phyloP scores from a whole-genome alignment of 2,113 vertebrate genomes.

The Xiphophorus maculatus region DNA sequence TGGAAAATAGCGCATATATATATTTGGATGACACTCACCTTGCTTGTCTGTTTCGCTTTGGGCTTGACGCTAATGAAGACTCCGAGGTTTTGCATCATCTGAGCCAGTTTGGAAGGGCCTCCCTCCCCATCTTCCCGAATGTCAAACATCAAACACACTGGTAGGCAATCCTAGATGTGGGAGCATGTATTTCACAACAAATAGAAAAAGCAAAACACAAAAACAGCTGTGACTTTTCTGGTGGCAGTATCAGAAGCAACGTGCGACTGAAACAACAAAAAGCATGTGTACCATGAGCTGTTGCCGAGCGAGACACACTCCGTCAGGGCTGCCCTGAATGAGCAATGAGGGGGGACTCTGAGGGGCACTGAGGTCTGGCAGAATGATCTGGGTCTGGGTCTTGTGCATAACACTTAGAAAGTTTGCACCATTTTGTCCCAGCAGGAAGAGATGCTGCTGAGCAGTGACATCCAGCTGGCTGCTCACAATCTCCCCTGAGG shows the following conservation, averaged over 20 bases:
- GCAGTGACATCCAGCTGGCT: constrained; percentile 83
- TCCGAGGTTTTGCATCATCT: constrained; percentile 83
- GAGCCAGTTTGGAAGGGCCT: constrained; percentile 72
- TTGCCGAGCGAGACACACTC: constrained; percentile 81
- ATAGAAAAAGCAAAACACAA: neutral
- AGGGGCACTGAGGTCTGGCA: constrained; percentile 80
- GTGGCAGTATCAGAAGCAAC: neutral
- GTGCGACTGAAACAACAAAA: neutral
- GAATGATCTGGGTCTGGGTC: constrained; percentile 83
- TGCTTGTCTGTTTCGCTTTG: constrained; percentile 82
- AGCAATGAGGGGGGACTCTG: constrained; percentile 78
- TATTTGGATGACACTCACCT: constrained; percentile 61
- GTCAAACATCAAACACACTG: constrained; percentile 85
- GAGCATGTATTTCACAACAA: constrained; percentile 22
- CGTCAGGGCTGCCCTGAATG: constrained; percentile 81
- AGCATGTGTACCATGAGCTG: constrained; percentile 77
- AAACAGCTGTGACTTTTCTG: neutral
- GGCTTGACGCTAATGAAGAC: constrained; percentile 84
- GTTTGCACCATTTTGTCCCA: constrained; percentile 81
- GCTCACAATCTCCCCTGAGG: constrained; percentile 66
- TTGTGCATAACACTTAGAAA: constrained; percentile 83
- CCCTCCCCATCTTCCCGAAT: constrained; percentile 80
- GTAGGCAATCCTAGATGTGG: constrained; percentile 78
- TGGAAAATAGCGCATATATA: constrained; percentile 14
- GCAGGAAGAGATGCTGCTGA: constrained; percentile 83